These are phyloP conservation scores for Cyaniris semiargus DNA, from an alignment of 2,888 invertebrate genomes.

Conservation along the genomic window DNA sequence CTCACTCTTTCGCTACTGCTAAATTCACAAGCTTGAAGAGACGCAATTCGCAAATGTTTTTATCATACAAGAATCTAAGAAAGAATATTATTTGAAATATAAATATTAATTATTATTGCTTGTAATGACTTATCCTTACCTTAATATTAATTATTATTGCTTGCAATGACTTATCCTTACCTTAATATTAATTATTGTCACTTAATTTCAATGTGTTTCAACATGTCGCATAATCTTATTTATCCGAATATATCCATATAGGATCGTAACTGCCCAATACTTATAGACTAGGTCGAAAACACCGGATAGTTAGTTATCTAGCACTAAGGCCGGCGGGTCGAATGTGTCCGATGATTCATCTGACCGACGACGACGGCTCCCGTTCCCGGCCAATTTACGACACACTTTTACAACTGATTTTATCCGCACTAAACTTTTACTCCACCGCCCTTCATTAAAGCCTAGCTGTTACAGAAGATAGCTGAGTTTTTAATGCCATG, in stretches of 20 bases:
- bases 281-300: neutral
- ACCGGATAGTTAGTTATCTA: neutral
- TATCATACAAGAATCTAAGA: too few species aligned
- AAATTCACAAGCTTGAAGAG: too few species aligned
- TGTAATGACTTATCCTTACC: neutral
- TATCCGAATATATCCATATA: neutral
- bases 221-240: neutral
- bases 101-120: neutral
- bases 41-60: too few species aligned
- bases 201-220: too few species aligned
- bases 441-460: conserved; percentile 64
- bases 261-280: neutral
- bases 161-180: neutral
- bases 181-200: neutral
- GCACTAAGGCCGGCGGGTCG: conserved; percentile 44
- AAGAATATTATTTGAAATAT: too few species aligned
- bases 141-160: neutral
- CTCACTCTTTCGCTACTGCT: too few species aligned
- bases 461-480: neutral
- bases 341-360: conserved; percentile 70
- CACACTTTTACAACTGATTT: conserved; percentile 78
- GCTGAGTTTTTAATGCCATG: neutral
- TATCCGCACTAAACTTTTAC: conserved; percentile 75
- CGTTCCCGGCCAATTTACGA: conserved; percentile 69
- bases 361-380: conserved; percentile 67